These are phyloP conservation scores for Steinernema feltiae DNA, from an alignment of 1,140 invertebrate genomes.

Conservation along the genomic window DNA sequence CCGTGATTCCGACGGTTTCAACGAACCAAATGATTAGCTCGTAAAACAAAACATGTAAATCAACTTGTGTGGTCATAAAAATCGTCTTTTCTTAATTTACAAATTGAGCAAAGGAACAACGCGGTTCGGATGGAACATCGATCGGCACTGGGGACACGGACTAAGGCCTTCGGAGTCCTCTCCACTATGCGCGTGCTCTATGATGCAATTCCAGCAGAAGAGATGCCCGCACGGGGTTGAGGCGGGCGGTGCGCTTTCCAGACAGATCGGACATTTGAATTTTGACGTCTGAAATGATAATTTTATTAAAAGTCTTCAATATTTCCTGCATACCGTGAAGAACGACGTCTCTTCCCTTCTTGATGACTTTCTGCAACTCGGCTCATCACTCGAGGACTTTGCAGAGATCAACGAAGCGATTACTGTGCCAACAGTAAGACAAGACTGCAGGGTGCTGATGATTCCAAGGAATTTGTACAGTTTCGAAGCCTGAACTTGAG, in stretches of 20 bases:
- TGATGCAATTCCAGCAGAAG: not conserved
- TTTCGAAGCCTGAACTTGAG: not conserved
- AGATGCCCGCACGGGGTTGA: not conserved
- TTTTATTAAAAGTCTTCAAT: not conserved
- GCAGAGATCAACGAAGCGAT: not conserved
- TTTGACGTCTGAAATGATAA: not conserved
- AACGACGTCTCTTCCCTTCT: not conserved
- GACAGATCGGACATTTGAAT: not conserved
- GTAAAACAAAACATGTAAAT: not conserved
- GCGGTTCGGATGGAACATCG: not conserved
- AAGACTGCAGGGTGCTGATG: not conserved
- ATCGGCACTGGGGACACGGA: not conserved
- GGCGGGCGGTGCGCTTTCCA: not conserved
- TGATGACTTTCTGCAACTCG: not conserved
- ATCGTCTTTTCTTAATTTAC: too few relatives aligned
- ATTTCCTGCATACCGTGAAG: not conserved
- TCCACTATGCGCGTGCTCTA: not conserved
- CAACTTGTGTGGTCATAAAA: not conserved
- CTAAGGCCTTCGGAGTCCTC: not conserved
- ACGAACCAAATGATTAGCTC: not conserved
- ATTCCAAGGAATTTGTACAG: not conserved
- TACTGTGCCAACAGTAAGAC: not conserved
- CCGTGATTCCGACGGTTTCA: too few relatives aligned
- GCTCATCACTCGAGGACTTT: not conserved
- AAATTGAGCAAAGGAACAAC: not conserved